phyloP scores from a whole-genome alignment of 2,113 vertebrate species.

The Antechinus stuartii region DNA sequence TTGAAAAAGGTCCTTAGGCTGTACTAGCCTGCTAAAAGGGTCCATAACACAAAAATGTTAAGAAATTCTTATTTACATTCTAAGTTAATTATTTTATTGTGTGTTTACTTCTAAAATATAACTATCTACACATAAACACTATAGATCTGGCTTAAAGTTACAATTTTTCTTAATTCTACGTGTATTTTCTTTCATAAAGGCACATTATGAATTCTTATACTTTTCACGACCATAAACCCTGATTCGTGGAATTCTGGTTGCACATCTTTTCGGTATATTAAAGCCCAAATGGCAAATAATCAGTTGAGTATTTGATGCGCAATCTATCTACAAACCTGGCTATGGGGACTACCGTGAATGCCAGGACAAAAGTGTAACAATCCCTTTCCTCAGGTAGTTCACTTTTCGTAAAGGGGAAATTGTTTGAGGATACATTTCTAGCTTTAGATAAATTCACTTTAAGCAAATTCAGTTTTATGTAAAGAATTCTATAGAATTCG shows the following conservation, averaged over 20 bases:
- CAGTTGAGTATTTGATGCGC: too few species aligned
- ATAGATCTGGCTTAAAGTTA: not conserved
- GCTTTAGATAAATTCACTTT: not conserved
- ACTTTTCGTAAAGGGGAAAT: not conserved
- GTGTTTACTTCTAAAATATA: not conserved
- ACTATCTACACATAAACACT: not conserved
- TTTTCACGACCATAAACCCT: not conserved
- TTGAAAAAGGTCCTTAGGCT: not conserved
- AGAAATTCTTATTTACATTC: not conserved
- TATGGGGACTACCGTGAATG: too few species aligned
- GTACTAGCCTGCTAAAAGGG: not conserved
- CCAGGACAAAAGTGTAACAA: too few species aligned
- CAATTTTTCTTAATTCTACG: not conserved
- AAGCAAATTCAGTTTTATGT: not conserved
- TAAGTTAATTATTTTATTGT: not conserved
- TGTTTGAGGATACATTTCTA: not conserved
- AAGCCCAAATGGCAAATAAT: constrained; percentile 11
- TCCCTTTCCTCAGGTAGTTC: too few species aligned
- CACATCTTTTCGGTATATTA: constrained; percentile 12
- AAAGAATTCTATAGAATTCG: not conserved
- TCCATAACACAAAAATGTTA: not conserved
- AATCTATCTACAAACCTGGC: too few species aligned
- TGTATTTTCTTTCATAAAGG: not conserved
- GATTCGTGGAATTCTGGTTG: not conserved
- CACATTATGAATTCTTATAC: constrained; percentile 12